Evolutionary conservation across 2,113 vertebrate species (phyloP).

Genomic region (Tragelaphus buxtoni): DNA sequence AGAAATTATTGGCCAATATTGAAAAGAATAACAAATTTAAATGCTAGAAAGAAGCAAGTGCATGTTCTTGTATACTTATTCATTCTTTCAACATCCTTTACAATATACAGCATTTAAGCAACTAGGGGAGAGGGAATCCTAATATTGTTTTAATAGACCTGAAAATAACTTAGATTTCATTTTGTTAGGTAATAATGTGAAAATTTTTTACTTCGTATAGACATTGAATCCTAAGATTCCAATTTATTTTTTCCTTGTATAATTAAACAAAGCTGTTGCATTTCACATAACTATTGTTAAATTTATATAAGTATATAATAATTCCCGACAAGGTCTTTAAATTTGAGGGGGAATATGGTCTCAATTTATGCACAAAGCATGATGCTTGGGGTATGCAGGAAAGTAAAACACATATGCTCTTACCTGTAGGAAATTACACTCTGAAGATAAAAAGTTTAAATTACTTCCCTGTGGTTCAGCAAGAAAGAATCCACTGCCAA

Average conservation of each 20-base stretch:
- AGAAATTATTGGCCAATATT: not conserved
- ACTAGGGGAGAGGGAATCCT: not conserved
- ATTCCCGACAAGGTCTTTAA: not conserved
- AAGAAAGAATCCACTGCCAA: not conserved
- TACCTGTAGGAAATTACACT: not conserved
- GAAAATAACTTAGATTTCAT: not conserved
- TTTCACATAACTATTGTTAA: not conserved
- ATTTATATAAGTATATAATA: not conserved
- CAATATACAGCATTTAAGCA: not conserved
- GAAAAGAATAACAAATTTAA: not conserved
- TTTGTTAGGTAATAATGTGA: conserved; percentile 11
- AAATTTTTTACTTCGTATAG: not conserved
- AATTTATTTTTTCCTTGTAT: not conserved
- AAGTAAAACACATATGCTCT: not conserved
- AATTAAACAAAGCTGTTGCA: not conserved
- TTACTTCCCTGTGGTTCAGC: not conserved
- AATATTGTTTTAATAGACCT: not conserved
- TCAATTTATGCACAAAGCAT: not conserved
- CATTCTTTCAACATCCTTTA: not conserved
- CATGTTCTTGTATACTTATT: not conserved
- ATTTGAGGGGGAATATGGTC: not conserved
- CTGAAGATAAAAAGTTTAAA: not conserved
- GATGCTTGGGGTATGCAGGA: not conserved
- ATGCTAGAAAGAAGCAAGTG: not conserved
- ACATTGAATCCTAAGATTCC: not conserved